Base-by-base conservation (phyloP, 2,888 invertebrate species). In the Yponomeuta sedellus region DNA sequence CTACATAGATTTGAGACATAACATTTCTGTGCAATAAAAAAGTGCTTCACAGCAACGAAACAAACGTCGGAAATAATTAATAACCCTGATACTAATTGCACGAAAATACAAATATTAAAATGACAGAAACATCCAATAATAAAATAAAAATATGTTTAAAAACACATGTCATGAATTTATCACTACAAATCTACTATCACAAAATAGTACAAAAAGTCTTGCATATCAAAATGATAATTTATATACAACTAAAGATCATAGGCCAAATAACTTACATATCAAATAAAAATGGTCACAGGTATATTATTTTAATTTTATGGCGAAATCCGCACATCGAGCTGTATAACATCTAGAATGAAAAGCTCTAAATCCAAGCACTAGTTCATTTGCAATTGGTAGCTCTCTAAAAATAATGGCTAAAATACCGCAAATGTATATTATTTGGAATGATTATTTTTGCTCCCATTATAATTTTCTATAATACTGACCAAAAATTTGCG, bases 31-130 rank as follows among this genome's bases (percentile, higher is more conserved):
- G 65, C 65, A 65, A 59, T 65, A 52, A 65, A 59, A 59, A 65
- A 59, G 65, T 65, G 65, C 59, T 39, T 65, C 59, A 52, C 39
- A 58, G 25, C 39, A 65, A 40, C 34, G 61, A 61, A 58, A 39
- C 25, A 34, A 52, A 44, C 19, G 34, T 80, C 81, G 25, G 25
- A 85, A 84, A 79, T 81, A 83, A 74, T 81, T 76, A 59, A 39
- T 56, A 64, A 64, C 57, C 64, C 64, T 64, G 64, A 64, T 56
- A 52, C n/a, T 25, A 81, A 80, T 81, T 82, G 67, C 59, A 66
- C 40, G 52, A 63, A 67, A 65, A 68, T 71, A 71, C 68, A 71
- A 73, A 75, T 72, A 69, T 70, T 52, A 25, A 70, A 74, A 68
- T 75, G 74, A 71, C 71, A 73, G 71, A 72, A 75, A 56, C 52